phyloP scores from a whole-genome alignment of 2,113 vertebrate species.

The Tympanuchus pallidicinctus region DNA sequence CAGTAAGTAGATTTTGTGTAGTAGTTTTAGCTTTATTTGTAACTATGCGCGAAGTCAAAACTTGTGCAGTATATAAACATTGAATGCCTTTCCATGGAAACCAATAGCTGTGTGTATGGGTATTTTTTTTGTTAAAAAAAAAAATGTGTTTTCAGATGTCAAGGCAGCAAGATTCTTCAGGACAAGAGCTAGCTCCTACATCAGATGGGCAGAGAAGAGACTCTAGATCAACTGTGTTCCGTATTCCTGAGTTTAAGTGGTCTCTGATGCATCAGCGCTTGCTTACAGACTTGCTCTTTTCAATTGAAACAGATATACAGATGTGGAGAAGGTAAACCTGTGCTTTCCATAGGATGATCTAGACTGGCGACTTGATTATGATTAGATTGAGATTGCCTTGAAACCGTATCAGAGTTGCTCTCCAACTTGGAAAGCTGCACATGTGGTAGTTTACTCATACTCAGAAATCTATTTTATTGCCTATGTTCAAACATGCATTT shows the following conservation, averaged over 20 bases:
- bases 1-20: background rate
- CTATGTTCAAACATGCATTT: background rate
- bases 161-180: conserved; percentile 72
- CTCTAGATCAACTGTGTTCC: conserved; percentile 88
- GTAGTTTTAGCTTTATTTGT: conserved; percentile 16
- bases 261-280: conserved; percentile 97
- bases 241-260: conserved; percentile 96
- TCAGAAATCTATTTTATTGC: background rate
- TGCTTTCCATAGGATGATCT: background rate
- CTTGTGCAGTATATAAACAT: background rate
- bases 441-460: background rate
- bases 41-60: background rate
- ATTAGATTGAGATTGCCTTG: background rate
- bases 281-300: conserved; percentile 95
- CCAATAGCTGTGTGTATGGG: background rate
- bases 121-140: background rate
- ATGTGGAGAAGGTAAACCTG: conserved; percentile 94
- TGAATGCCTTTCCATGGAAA: background rate
- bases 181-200: conserved; percentile 41
- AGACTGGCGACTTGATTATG: rapidly evolving
- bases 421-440: rapidly evolving
- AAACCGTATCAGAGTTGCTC: background rate
- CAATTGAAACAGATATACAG: conserved; percentile 97
- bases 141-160: conserved; percentile 68
- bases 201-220: conserved; percentile 81